Percentiles rank a stretch among this genome's conserved stretches.
Evolutionary conservation across 2,797 vertebrate species (phyloP).

Genomic region (Diplodus puntazzo): DNA sequence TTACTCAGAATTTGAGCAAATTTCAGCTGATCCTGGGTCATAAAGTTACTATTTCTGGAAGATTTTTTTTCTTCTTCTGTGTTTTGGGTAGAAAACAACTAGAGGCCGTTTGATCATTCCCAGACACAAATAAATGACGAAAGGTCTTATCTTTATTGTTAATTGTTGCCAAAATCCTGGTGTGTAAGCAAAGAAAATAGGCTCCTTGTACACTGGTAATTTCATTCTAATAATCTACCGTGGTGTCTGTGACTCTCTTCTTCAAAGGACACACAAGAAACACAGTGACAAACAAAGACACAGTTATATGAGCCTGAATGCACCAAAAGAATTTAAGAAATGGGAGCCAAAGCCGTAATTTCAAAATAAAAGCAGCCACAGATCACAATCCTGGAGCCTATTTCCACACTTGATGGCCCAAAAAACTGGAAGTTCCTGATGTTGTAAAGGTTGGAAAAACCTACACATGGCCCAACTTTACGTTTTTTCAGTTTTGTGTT

Average conservation of each 20-base stretch:
- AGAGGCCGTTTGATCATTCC: not conserved
- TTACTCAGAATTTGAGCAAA: no score
- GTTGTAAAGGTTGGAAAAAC: not conserved
- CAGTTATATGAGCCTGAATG: not conserved
- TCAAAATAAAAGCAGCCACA: not conserved
- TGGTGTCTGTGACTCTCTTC: not conserved
- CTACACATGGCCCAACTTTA: not conserved
- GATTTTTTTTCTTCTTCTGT: not conserved
- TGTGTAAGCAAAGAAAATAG: not conserved
- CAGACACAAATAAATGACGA: constrained; percentile 1
- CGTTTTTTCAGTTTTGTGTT: no score
- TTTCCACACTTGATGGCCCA: not conserved
- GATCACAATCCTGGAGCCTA: not conserved
- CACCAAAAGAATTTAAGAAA: not conserved
- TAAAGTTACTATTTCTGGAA: not conserved
- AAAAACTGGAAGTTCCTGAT: not conserved
- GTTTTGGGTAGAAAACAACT: not conserved
- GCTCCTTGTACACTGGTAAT: not conserved
- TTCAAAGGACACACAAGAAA: not conserved
- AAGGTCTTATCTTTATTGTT: not conserved
- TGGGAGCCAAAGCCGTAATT: not conserved
- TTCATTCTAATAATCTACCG: not conserved
- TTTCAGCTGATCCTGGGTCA: not conserved
- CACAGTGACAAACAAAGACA: not conserved
- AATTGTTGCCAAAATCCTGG: not conserved